A percentile compares a stretch with the other conserved stretches of the same genome.
phyloP scores from a whole-genome alignment of 2,113 vertebrate species.

The Apistogramma diplotaenia region DNA sequence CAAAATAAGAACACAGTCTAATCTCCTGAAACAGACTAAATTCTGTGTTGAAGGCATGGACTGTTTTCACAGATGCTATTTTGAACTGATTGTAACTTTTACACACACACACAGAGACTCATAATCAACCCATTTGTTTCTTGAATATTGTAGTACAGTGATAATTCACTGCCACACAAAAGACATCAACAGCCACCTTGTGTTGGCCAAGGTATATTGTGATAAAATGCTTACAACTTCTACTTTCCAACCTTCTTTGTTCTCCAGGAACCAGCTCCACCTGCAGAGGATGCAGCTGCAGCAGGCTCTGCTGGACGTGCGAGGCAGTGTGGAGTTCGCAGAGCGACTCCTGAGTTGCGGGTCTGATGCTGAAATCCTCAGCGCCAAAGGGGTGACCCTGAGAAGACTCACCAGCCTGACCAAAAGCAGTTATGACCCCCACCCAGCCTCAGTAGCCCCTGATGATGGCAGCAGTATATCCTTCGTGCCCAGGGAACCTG shows the following conservation, averaged over 20 bases:
- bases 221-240: not conserved
- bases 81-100: not conserved
- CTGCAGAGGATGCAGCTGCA: slow-evolving; percentile 86
- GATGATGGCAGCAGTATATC: slow-evolving; percentile 74
- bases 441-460: slow-evolving; percentile 42
- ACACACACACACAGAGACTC: not conserved
- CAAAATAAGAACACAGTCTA: too few species aligned
- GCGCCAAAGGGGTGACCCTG: slow-evolving; percentile 82
- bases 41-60: not conserved
- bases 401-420: slow-evolving; percentile 80
- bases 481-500: slow-evolving; percentile 80
- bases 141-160: not conserved
- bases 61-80: not conserved
- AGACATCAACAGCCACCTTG: not conserved
- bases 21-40: not conserved
- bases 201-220: not conserved
- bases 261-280: slow-evolving; percentile 79
- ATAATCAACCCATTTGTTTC: not conserved
- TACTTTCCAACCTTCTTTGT: not conserved
- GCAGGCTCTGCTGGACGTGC: slow-evolving; percentile 85
- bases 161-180: not conserved
- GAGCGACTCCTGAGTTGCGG: slow-evolving; percentile 82
- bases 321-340: slow-evolving; percentile 81
- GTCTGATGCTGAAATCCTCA: slow-evolving; percentile 85
- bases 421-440: slow-evolving; percentile 61